Conservation (phyloP, 1,140 invertebrate species). For the Cecropterus lyciades region DNA sequence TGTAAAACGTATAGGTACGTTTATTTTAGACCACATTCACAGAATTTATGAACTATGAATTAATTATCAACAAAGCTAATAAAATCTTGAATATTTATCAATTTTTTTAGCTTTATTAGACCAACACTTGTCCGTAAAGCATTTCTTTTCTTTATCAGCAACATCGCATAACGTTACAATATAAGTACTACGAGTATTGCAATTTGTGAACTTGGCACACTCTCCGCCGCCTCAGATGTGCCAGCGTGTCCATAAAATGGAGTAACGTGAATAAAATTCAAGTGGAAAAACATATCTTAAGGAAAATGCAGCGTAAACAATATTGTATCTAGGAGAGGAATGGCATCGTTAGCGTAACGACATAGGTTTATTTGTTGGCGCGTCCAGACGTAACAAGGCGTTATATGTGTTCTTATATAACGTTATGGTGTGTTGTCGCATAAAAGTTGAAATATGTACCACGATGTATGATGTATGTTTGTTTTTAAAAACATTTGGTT, state of each 20-base stretch:
- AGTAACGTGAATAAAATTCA: constrained; percentile 23
- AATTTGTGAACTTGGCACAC: constrained; percentile 1
- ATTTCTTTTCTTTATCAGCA: neutral
- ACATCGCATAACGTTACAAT: neutral
- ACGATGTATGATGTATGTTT: too few species aligned
- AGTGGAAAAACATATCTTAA: constrained; percentile 26
- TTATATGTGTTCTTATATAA: neutral
- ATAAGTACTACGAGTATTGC: neutral
- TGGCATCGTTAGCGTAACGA: constrained; percentile 38
- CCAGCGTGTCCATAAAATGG: neutral
- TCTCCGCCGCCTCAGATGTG: neutral
- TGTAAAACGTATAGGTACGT: too few species aligned
- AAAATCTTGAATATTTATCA: too few species aligned
- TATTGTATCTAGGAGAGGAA: constrained; percentile 34
- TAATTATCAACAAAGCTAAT: too few species aligned
- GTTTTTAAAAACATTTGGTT: too few species aligned
- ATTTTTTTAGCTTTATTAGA: too few species aligned
- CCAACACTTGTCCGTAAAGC: too few species aligned
- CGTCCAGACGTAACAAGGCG: constrained; percentile 29
- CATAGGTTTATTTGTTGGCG: constrained; percentile 37
- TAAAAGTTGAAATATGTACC: too few species aligned
- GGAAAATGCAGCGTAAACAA: constrained; percentile 31
- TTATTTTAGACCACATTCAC: too few species aligned
- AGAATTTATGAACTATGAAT: too few species aligned
- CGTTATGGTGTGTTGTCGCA: too few species aligned